Percentiles rank a stretch among this genome's conserved stretches.
Conservation (phyloP, 2,888 invertebrate species). For the Strigamia crassipes region DNA sequence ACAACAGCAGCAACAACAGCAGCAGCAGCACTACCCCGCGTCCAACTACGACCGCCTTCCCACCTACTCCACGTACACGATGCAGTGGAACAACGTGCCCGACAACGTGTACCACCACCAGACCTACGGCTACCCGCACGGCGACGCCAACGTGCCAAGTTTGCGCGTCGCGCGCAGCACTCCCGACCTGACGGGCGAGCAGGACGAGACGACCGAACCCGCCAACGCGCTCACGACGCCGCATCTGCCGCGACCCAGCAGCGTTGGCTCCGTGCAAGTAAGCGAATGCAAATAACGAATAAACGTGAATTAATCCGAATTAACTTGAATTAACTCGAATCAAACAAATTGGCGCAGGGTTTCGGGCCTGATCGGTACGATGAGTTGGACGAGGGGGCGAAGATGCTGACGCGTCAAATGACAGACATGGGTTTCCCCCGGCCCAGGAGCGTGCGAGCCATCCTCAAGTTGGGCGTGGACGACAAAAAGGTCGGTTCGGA, state of each 20-base stretch:
- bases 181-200: slow-evolving; percentile 49
- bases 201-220: slow-evolving; percentile 36
- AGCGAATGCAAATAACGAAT: too few species aligned
- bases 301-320: too few species aligned
- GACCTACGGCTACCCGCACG: background rate
- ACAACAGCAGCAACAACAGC: background rate
- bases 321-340: too few species aligned
- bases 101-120: background rate
- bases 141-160: background rate
- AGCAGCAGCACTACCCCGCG: background rate
- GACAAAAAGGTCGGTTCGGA: slow-evolving; percentile 75
- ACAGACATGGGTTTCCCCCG: slow-evolving; percentile 87
- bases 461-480: slow-evolving; percentile 75
- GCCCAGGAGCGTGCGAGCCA: slow-evolving; percentile 78
- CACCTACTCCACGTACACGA: background rate
- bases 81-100: background rate
- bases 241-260: slow-evolving; percentile 46
- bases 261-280: slow-evolving; percentile 17
- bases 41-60: background rate
- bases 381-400: background rate
- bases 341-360: background rate
- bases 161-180: slow-evolving; percentile 48
- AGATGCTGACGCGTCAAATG: slow-evolving; percentile 70
- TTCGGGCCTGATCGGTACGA: background rate
- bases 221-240: background rate